Base-by-base conservation (phyloP, 2,888 invertebrate genomes). In the Agrenia bidenticulata region DNA sequence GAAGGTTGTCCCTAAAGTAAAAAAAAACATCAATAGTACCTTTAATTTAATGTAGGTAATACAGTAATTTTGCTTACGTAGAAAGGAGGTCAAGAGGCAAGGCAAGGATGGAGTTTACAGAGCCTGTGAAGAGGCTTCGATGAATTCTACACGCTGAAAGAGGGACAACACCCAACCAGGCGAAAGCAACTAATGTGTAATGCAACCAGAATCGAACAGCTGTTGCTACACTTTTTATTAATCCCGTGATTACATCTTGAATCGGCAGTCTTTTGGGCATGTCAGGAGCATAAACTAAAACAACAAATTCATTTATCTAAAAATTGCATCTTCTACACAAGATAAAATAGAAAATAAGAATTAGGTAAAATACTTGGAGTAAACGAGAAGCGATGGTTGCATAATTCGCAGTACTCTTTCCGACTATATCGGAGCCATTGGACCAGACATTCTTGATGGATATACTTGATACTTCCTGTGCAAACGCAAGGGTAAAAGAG, bases 371-470 rank as follows among this genome's bases (percentile, higher is more conserved):
- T 80, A 84, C 83, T 98, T 27, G 99, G 99, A 78, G 94, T 95
- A 79, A 99, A 99, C 2, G 95, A 94, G 81, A 98, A 99, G 67
- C 94, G 88, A 82, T 99, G 93, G 69, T 96, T 94, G 81, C 98
- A 99, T 73, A 99, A 82, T 81, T 99, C 99, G 83, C 99, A 99
- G 79, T 94, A 96, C 81, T 99, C 98, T 82, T 98, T 98, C 76
- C 95, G 88, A 70, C 96, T 97, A 81, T 99, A 98, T 73, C 96
- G 89, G 87, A 99, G 92, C 99, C 99, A 99, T 83, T 99, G 97
- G 77, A 96, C 89, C 70, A 99, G 84, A 81, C 98, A 97, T 79
- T 98, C 97, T 81, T 98, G 97, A 82, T 98, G 98, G 67, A 98
- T 97, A 86, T 92, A 99, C 83, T 98, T 98, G 77, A 99, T 99